Evolutionary conservation across 2,113 vertebrate species (phyloP).

Genomic region (Dipodomys stephensi): DNA sequence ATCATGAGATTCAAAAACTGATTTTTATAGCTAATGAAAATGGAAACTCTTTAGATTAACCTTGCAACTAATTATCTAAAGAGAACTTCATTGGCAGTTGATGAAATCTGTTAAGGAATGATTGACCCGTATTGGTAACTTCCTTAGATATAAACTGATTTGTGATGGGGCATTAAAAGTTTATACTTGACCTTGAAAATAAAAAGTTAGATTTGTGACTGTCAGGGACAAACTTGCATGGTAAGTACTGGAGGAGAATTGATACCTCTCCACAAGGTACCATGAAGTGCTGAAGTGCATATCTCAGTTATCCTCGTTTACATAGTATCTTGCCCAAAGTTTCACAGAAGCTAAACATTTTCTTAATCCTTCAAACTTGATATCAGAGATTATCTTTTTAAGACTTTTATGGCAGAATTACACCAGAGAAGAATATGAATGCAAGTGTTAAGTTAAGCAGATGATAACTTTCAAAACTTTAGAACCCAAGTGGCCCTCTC

Average conservation of each 20-base stretch:
- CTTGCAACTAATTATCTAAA: conserved; percentile 27
- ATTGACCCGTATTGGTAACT: neutral
- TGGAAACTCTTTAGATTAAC: conserved; percentile 1
- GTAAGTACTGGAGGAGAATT: neutral
- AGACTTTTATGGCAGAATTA: neutral
- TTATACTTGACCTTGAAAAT: conserved; percentile 46
- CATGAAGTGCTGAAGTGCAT: neutral
- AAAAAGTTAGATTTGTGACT: neutral
- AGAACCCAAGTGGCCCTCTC: neutral
- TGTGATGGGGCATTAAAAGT: conserved; percentile 28
- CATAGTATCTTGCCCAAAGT: neutral
- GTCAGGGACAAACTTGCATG: neutral
- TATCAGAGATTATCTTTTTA: neutral
- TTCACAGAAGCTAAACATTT: neutral
- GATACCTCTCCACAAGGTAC: neutral
- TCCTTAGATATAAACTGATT: conserved; percentile 48
- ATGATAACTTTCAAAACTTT: conserved; percentile 10
- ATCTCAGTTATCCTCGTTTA: neutral
- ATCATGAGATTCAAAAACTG: neutral
- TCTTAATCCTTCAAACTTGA: neutral
- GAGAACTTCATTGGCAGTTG: conserved; percentile 12
- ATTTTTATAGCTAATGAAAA: neutral
- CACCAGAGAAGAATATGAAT: neutral
- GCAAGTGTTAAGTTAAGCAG: neutral
- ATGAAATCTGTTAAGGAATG: conserved; percentile 16